Conservation (phyloP, 92 coral and sea anemone genomes). For the Umimayanthus kanabou region DNA sequence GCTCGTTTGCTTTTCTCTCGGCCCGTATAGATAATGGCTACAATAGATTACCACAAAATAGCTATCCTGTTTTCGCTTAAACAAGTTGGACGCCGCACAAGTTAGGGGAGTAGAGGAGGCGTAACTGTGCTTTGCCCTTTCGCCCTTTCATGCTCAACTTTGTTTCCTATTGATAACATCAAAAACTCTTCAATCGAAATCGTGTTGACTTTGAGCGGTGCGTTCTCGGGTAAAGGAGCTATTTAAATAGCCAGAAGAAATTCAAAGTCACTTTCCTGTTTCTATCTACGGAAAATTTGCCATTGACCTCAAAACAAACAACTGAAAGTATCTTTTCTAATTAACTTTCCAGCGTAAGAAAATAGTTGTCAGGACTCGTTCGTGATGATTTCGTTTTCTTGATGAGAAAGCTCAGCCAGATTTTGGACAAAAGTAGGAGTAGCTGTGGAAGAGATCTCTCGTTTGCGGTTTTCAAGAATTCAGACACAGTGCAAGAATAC, state of each 20-base stretch:
- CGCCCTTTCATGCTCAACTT: not conserved
- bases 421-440: not conserved
- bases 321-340: conserved; percentile 9
- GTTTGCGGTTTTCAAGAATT: conserved; percentile 36
- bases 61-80: conserved; percentile 24
- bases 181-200: conserved; percentile 21
- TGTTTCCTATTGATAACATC: not conserved
- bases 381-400: conserved; percentile 32
- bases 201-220: conserved; percentile 7
- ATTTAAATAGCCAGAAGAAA: not conserved
- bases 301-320: not conserved
- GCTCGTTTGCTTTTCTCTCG: conserved; percentile 32
- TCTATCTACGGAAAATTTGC: not conserved
- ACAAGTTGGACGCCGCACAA: conserved; percentile 3
- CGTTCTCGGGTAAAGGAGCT: not conserved
- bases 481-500: not conserved
- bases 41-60: conserved; percentile 37
- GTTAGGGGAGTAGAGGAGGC: conserved; percentile 37
- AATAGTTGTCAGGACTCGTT: conserved; percentile 6
- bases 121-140: conserved; percentile 17
- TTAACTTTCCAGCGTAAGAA: conserved; percentile 33
- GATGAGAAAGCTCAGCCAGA: conserved; percentile 28
- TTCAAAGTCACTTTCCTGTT: not conserved
- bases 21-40: conserved; percentile 26
- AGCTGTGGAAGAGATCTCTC: conserved; percentile 32